Base-by-base conservation (phyloP, 1,140 invertebrate genomes). In the Diorhabda carinulata region DNA sequence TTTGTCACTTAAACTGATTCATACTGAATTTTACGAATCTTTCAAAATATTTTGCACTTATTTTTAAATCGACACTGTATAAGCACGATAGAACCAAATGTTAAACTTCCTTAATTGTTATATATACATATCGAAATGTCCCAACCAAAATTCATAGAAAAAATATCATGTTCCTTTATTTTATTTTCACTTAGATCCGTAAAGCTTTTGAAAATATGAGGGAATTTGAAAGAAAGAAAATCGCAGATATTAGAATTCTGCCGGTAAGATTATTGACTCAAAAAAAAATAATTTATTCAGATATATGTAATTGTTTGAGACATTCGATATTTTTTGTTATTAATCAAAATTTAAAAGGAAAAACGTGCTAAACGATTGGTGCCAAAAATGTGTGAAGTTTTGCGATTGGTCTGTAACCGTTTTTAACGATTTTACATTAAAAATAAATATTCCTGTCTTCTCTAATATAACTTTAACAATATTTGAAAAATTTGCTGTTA, bases 321-420 rank as follows among this genome's bases (percentile, higher is more conserved):
- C 47, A 52, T 52, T 52, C 6, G 47, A 60, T 40, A 60, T 2
- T 25, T 40, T 60, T 7, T 60, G 59, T 10, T 42, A 60, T 25
- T 25, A 25, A 25, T 25, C 25, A 25, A 25, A 25, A 25, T 25
- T 25, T 25, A 25, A 25, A 25, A 25, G 25, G 25, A 25, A 25
- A 25, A 25, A 25, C 25, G 25, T 25, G 25, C 25, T 25, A 60
- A 60, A 60, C 7, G 25, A 60, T 56, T 43, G 61, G 61, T 63
- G 67, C 67, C 67, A 72, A 64, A 64, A 10, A 62, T 62, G 40
- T 56, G n/a, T 47, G 52, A 59, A 73, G 70, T 69, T 69, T 69
- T 73, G 69, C 69, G 71, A 73, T 70, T 70, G 68, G 66, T 73
- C 68, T 73, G 71, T 73, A 57, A 41, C 62, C 58, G 61, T 70